Evolutionary conservation across 2,797 vertebrate species (phyloP).

Genomic region (Diplodus sargus): DNA sequence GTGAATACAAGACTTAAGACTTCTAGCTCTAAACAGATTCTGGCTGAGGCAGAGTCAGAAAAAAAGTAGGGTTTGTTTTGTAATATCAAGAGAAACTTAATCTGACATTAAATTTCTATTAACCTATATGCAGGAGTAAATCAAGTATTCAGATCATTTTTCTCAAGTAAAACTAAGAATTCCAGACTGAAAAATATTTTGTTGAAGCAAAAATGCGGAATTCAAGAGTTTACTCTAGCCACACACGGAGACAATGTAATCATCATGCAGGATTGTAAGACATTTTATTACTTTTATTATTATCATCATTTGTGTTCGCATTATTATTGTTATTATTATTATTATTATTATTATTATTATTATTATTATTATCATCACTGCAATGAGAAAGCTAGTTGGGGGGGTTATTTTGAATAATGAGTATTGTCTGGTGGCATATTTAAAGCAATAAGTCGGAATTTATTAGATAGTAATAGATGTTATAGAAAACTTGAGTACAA

Average conservation of each 20-base stretch:
- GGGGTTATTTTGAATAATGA: neutral
- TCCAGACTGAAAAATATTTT: neutral
- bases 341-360: neutral
- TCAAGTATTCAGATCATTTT: neutral
- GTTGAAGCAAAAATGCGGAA: neutral
- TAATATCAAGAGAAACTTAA: neutral
- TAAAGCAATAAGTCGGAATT: neutral
- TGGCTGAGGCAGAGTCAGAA: neutral
- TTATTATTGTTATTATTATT: too few relatives aligned
- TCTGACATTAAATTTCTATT: neutral
- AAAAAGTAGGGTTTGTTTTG: neutral
- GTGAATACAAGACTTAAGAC: neutral
- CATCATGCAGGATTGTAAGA: neutral
- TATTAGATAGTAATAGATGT: too few relatives aligned
- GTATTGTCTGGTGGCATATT: neutral
- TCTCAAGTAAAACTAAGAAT: neutral
- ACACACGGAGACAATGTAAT: neutral
- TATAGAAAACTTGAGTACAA: neutral
- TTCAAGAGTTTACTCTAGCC: neutral
- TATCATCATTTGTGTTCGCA: too few relatives aligned
- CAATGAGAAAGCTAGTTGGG: neutral
- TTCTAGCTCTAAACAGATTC: neutral
- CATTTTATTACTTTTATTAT: too few relatives aligned
- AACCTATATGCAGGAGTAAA: too few relatives aligned
- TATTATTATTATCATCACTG: neutral